Conservation (phyloP, 2,888 invertebrate species). For the Heteropelma amictum region DNA sequence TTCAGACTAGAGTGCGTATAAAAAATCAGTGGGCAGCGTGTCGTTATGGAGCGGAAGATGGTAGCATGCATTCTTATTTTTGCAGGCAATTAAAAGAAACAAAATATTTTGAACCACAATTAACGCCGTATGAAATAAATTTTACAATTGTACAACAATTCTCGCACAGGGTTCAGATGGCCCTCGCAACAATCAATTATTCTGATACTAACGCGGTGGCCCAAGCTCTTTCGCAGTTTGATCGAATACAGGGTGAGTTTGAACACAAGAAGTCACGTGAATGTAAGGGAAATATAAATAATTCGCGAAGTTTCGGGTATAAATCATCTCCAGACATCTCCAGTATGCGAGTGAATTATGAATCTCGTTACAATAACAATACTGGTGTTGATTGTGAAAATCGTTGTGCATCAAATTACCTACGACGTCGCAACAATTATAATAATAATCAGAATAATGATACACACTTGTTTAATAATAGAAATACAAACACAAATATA, state of each 20-base stretch:
- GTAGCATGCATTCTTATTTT: conserved; percentile 37
- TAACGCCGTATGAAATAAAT: conserved; percentile 26
- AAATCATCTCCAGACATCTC: neutral
- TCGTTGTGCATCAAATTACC: neutral
- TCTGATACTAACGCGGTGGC: conserved; percentile 11
- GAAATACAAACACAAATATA: neutral
- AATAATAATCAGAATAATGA: neutral
- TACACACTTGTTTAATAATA: neutral
- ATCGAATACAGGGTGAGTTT: conserved; percentile 1
- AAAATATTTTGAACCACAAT: conserved; percentile 28
- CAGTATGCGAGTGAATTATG: neutral
- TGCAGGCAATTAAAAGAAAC: conserved; percentile 32
- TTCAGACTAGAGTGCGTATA: conserved; percentile 34
- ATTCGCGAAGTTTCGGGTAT: neutral
- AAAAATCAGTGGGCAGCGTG: conserved; percentile 35
- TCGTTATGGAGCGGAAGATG: conserved; percentile 25
- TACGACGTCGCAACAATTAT: neutral
- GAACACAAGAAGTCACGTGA: neutral
- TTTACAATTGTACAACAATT: conserved; percentile 33
- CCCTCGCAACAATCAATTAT: conserved; percentile 10
- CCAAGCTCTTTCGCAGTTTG: conserved; percentile 9
- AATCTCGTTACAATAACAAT: neutral
- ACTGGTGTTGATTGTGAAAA: neutral
- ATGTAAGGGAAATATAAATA: conserved; percentile 11
- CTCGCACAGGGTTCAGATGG: conserved; percentile 8